Conservation (phyloP, 2,797 vertebrate species). For the Coregonus ussuriensis region DNA sequence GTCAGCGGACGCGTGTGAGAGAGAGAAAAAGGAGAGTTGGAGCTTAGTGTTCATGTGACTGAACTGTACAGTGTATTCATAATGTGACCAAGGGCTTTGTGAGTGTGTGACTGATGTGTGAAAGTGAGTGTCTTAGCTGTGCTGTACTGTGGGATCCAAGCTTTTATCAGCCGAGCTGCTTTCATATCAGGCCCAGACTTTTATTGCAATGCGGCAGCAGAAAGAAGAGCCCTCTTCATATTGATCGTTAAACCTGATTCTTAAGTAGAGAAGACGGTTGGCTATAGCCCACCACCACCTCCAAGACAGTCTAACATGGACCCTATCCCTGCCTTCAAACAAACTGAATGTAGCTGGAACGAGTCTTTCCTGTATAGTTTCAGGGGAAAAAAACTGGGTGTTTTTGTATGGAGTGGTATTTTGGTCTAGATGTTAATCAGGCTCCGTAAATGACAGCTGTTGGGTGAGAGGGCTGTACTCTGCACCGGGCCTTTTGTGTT, state of each 20-base stretch:
- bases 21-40: not conserved
- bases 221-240: constrained; percentile 57
- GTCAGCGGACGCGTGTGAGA: not conserved
- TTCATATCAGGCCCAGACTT: constrained; percentile 32
- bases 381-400: not conserved
- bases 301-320: not conserved
- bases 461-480: constrained; percentile 34
- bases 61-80: not conserved
- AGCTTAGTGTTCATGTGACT: too few species aligned
- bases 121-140: not conserved
- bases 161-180: constrained; percentile 41
- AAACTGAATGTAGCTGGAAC: not conserved
- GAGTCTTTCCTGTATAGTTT: not conserved
- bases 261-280: constrained; percentile 62
- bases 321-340: not conserved
- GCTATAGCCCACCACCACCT: not conserved
- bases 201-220: constrained; percentile 55
- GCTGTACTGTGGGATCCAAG: constrained; percentile 17
- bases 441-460: constrained; percentile 30
- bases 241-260: constrained; percentile 63
- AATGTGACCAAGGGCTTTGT: too few species aligned
- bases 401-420: not conserved
- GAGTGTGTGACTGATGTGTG: not conserved
- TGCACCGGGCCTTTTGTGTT: constrained; percentile 52
- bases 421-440: not conserved